These are phyloP conservation scores for Leucoma salicis DNA, from an alignment of 2,888 invertebrate genomes.

Conservation along the genomic window DNA sequence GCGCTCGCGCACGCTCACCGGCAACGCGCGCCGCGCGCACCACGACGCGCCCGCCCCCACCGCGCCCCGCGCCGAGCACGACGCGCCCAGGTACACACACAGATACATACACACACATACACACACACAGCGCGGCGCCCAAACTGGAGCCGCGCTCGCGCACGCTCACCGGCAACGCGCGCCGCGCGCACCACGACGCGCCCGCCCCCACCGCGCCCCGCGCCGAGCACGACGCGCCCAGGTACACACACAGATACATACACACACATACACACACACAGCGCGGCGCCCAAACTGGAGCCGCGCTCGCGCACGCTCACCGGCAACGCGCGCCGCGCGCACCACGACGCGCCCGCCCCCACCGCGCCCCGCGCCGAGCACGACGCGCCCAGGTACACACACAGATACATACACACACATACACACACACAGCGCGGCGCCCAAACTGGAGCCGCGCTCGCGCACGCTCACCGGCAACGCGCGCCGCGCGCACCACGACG, in stretches of 20 bases:
- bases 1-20: slow-evolving; percentile 72
- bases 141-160: slow-evolving; percentile 83
- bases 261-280: no score
- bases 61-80: slow-evolving; percentile 76
- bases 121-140: slow-evolving; percentile 87
- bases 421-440: slow-evolving; percentile 88
- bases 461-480: slow-evolving; percentile 56
- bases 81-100: slow-evolving; percentile 36
- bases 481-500: slow-evolving; percentile 86
- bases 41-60: slow-evolving; percentile 77
- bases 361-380: slow-evolving; percentile 79
- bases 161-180: slow-evolving; percentile 56
- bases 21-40: slow-evolving; percentile 83
- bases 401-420: no score
- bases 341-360: slow-evolving; percentile 70
- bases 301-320: slow-evolving; percentile 77
- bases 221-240: slow-evolving; percentile 47
- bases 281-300: slow-evolving; percentile 85
- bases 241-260: no score
- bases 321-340: slow-evolving; percentile 83
- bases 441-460: slow-evolving; percentile 83
- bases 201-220: slow-evolving; percentile 77
- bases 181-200: slow-evolving; percentile 86
- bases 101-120: no score
- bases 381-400: slow-evolving; percentile 46